Percentiles rank a stretch among this genome's conserved stretches.
Conservation (phyloP, 2,888 invertebrate genomes). For the Aspidiotus destructor region DNA sequence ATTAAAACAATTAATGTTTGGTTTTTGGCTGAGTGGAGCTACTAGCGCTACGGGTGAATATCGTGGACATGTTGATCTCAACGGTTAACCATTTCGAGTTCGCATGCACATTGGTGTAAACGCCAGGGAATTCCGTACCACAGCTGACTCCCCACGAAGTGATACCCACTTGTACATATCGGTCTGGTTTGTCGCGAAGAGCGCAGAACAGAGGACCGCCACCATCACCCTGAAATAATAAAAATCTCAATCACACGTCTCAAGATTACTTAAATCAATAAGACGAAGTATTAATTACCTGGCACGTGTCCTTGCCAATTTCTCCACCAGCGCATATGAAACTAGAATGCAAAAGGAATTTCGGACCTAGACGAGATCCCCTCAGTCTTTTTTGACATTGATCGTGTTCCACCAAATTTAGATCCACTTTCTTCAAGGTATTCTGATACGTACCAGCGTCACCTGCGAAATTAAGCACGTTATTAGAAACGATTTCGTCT, state of each 20-base stretch:
- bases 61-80: neutral
- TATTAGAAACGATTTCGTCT: too few species aligned
- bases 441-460: neutral
- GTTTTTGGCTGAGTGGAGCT: neutral
- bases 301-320: neutral
- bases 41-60: neutral
- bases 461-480: neutral
- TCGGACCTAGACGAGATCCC: neutral
- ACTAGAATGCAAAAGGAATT: neutral
- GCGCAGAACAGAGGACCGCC: constrained; percentile 5
- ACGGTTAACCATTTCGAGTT: neutral
- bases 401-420: neutral
- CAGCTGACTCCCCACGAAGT: neutral
- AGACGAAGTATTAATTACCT: neutral
- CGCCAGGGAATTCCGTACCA: neutral
- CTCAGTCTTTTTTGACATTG: neutral
- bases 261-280: neutral
- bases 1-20: too few species aligned
- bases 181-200: neutral
- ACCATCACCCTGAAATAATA: constrained; percentile 3
- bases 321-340: constrained; percentile 1
- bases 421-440: neutral
- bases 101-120: neutral
- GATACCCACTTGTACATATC: constrained; percentile 6
- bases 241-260: neutral